Percentiles rank a stretch among this genome's conserved stretches.
phyloP scores from a whole-genome alignment of 1,140 invertebrate genomes.

The Drosophila azteca region DNA sequence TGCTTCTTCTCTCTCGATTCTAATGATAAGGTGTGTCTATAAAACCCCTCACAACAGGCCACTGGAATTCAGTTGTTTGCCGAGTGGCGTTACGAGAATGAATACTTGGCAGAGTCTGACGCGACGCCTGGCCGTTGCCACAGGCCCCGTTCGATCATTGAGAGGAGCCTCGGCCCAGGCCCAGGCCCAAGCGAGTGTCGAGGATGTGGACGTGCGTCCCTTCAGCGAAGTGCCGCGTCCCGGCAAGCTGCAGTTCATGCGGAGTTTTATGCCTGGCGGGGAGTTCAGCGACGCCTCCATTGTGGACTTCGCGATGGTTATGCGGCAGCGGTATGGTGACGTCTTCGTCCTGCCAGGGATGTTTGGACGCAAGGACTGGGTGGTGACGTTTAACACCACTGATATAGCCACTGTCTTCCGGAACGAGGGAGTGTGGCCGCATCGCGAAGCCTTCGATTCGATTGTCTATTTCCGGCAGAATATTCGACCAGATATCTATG shows the following conservation, averaged over 20 bases:
- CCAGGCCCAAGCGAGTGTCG: not conserved
- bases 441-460: constrained; percentile 56
- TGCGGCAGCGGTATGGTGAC: constrained; percentile 63
- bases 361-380: constrained; percentile 61
- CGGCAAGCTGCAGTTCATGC: constrained; percentile 44
- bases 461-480: constrained; percentile 52
- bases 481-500: constrained; percentile 16
- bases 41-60: not conserved
- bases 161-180: not conserved
- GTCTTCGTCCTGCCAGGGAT: constrained; percentile 61
- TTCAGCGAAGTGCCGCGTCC: constrained; percentile 51
- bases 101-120: constrained; percentile 14
- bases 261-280: constrained; percentile 59
- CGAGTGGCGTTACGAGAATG: not conserved
- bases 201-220: not conserved
- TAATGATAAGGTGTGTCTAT: constrained; percentile 15
- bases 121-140: not conserved
- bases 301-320: constrained; percentile 27
- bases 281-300: constrained; percentile 52
- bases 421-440: constrained; percentile 77
- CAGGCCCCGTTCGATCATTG: not conserved
- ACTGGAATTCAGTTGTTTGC: not conserved
- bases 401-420: constrained; percentile 69
- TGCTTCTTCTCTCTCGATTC: no score
- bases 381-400: constrained; percentile 56